A percentile compares a stretch with the other conserved stretches of the same genome.
Conservation (phyloP, 2,113 vertebrate genomes). For the Sphaerodactylus townsendi region DNA sequence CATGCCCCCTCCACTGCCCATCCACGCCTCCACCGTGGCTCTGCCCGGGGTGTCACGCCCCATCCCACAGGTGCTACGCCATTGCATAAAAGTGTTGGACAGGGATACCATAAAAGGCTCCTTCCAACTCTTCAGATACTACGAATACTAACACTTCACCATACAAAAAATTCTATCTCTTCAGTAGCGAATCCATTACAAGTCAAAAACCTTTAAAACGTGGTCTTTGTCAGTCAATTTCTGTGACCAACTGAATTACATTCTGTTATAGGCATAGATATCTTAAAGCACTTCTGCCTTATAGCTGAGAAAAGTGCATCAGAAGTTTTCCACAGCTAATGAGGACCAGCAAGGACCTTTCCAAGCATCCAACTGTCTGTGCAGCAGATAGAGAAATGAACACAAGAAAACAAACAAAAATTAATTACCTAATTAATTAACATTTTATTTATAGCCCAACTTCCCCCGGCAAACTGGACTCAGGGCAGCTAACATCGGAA, state of each 20-base stretch:
- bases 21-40: too few relatives aligned
- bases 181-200: background rate
- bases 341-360: constrained; percentile 32
- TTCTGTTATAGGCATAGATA: constrained; percentile 45
- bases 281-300: constrained; percentile 44
- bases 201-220: constrained; percentile 10
- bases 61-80: too few relatives aligned
- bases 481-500: too few relatives aligned
- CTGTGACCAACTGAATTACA: constrained; percentile 14
- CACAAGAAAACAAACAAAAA: background rate
- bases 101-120: too few relatives aligned
- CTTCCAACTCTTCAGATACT: background rate
- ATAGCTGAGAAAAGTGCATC: constrained; percentile 33
- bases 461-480: too few relatives aligned
- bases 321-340: constrained; percentile 36
- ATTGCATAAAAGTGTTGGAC: too few relatives aligned
- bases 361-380: constrained; percentile 3
- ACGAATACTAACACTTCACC: background rate
- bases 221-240: background rate
- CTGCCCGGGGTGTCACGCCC: too few relatives aligned
- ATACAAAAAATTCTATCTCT: background rate
- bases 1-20: too few relatives aligned
- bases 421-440: constrained; percentile 12
- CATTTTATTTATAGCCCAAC: too few relatives aligned
- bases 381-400: constrained; percentile 33